Evolutionary conservation across 2,797 vertebrate species (phyloP), one percentile per base, ranked within the genome.

Genomic region (Scleropages formosus): DNA sequence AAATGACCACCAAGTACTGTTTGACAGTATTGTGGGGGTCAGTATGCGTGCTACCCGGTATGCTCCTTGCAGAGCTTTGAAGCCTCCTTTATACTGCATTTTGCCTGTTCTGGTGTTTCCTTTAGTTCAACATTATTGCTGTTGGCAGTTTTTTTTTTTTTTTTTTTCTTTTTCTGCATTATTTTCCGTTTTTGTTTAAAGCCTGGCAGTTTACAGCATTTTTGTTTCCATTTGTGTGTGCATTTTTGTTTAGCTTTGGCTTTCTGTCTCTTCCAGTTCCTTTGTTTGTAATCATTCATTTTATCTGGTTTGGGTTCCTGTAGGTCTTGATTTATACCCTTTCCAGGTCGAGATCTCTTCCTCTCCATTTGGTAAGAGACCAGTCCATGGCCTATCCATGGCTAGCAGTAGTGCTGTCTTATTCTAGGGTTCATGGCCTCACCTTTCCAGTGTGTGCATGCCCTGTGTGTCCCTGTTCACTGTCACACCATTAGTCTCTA

Each of bases 291-390:
- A 75, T 91, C 90, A 89, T 87, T 90, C 91, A 79, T 93, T 92
- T 92, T 93, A 89, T 94, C 88, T 93, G 92, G 89, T 95, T 94
- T 95, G 94, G 94, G 93, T 95, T 80, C 92, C 91, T 89, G 88
- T 95, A 98, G 97, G 95, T 96, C 93, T 95, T 94, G 94, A 94
- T 94, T 94, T 95, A 92, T 94, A 92, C 93, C 94, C 95, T 94
- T 96, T 96, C 95, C 96, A 98, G 90, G 94, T 95, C 90, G 97
- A 94, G 85, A 93, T 86, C 88, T 94, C 94, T 84, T 91, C 93
- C 72, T 97, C 95, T 87, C 94, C 92, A 51, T 97, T 98, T 90
- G 96, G 96, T 98, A 98, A 98, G 96, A 92, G 84, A 84, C 80
- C 82, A 79, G 87, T 84, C 75, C 63, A 68, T 90, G 89, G 89